Base-by-base conservation (phyloP, 2,113 vertebrate species). In the Pimephales promelas region DNA sequence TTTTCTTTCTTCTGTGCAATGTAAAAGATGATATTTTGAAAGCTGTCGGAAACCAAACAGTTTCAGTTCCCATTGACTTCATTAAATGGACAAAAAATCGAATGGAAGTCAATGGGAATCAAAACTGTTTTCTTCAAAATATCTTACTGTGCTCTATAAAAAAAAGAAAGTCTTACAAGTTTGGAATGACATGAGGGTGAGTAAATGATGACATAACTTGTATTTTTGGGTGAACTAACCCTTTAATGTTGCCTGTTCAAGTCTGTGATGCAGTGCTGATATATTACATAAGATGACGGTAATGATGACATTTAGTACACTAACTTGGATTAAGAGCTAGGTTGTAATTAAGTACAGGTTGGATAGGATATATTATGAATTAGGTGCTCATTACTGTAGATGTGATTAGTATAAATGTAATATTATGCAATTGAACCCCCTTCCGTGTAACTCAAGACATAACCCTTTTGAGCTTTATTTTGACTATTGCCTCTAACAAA, bases 291-390 rank as follows among this genome's bases (percentile, higher is more conserved):
- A 84, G 49, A 68, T 54, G n/a, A 28, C 10, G 52, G 31, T 9
- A 13, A 3, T 26, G 49, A 66, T 84, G 3, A 54, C 81, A 16
- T 81, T 36, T 28, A 28, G 18, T 36, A 14, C 34, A 43, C 40
- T 36, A 26, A 72, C 10, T 22, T 66, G 77, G 78, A 84, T 86
- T 86, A 77, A 54, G 62, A 83, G 73, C 45, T 79, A 83, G 66
- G 79, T 82, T 43, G 83, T 52, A 11, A 49, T 73, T 64, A 75
- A 34, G 47, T 70, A 52, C 47, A 68, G 31, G 49, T 59, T 77
- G 18, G 49, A 6, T 77, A 5, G 49, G 49, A 2, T 20, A 54
- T 54, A 5, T 52, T 52, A 20, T 54, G 5, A 20, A 54, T 54
- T 52, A 16, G 16, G 16, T 18, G 16, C 49, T 18, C 18, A 18